A percentile compares a stretch with the other conserved stretches of the same genome.
phyloP scores from a whole-genome alignment of 2,888 invertebrate species.

The Ommatoiulus sabulosus region DNA sequence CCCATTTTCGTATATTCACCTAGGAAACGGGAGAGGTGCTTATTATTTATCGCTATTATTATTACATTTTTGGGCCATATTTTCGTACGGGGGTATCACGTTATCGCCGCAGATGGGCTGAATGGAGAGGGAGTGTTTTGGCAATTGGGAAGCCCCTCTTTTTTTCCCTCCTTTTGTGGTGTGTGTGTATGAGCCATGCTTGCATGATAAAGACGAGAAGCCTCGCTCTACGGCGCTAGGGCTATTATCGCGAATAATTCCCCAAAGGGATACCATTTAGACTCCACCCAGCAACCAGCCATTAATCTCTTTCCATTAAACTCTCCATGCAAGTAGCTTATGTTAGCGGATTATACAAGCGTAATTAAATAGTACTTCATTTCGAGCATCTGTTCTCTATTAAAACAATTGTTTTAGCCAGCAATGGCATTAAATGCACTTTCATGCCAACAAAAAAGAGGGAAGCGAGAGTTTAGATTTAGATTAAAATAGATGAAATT shows the following conservation, averaged over 20 bases:
- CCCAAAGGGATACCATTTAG: constrained; percentile 15
- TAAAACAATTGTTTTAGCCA: constrained; percentile 37
- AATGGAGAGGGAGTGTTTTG: neutral
- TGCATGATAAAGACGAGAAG: constrained; percentile 15
- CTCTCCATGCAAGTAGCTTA: constrained; percentile 48
- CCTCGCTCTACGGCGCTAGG: constrained; percentile 12
- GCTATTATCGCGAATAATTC: constrained; percentile 31
- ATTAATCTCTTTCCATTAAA: constrained; percentile 46
- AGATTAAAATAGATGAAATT: constrained; percentile 17
- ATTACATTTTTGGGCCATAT: neutral
- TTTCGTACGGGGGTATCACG: neutral
- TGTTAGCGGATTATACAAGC: constrained; percentile 48
- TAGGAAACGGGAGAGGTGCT: neutral
- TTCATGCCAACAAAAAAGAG: neutral
- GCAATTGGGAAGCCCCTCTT: neutral
- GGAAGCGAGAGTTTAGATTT: neutral
- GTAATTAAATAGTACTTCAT: constrained; percentile 51
- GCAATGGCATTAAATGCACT: constrained; percentile 25
- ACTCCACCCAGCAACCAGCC: constrained; percentile 49
- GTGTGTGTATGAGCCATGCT: too few species aligned
- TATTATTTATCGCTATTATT: neutral
- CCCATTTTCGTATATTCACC: too few species aligned
- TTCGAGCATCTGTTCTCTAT: constrained; percentile 41
- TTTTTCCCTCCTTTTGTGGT: neutral
- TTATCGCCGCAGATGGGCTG: neutral